Evolutionary conservation across 2,113 vertebrate species (phyloP), one percentile per base, ranked within the genome.

Genomic region (Grammomys dolichurus): DNA sequence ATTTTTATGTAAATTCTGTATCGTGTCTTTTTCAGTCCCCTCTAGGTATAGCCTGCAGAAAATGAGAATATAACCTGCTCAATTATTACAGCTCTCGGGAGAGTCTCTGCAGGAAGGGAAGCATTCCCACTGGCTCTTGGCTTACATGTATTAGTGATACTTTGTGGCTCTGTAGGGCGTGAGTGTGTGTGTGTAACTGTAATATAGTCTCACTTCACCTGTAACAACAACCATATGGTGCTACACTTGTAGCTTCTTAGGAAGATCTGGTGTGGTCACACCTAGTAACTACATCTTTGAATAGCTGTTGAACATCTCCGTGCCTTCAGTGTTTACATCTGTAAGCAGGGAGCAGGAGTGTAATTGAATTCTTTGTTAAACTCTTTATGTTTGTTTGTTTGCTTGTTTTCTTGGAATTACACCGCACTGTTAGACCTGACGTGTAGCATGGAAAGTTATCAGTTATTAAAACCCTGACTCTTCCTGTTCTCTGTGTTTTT

Each of bases 1-100:
- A 54, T 63, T 95, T 94, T 91, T 70, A 94, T 65, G 58, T 78
- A 89, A 93, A 76, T 10, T 3, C 31, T 20, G 1, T 14, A 54
- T 58, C 73, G 1, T n/a, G 93, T 94, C 56, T 40, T 95, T 93
- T 93, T 60, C 3, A 12, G 80, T 82, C 2, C 46, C 17, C 22
- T 77, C 73, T 51, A 78, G 69, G 70, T 76, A 67, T 36, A 95
- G 72, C 70, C 60, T 73, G 24, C 17, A 93, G 94, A 73, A 94
- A 85, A 60, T 72, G 67, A 94, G 73, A 75, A 26, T 13, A 3
- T 51, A 58, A 54, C 75, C 94, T 40, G 7, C 60, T 96, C 88
- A 51, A 2, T 89, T 85, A 69, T 51, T 43, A 73, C 2, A 95
- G 80, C 54, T 92, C 65, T 56, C 46, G 56, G 76, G 40, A 81